Percentiles rank a stretch among this genome's conserved stretches.
phyloP scores from a whole-genome alignment of 37 sponge, comb jelly and placozoan genomes.

The Bolinopsis microptera region DNA sequence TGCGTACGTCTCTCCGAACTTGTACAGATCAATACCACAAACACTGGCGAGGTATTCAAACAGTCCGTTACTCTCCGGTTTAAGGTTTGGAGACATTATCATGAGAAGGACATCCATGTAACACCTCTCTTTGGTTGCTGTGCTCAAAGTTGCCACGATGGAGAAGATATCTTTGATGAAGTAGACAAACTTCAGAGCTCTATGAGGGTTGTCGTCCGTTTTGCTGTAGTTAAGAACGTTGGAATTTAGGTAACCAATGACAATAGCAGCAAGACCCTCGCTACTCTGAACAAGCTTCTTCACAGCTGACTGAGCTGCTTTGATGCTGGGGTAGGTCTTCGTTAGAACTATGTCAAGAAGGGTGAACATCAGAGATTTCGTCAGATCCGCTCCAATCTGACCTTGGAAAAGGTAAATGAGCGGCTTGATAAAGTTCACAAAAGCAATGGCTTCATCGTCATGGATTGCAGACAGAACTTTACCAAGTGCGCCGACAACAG shows the following conservation, averaged over 20 bases:
- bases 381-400: background rate
- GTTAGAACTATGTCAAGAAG: background rate
- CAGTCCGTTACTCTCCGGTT: background rate
- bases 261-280: background rate
- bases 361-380: background rate
- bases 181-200: background rate
- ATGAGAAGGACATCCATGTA: background rate
- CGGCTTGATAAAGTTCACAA: background rate
- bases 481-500: background rate
- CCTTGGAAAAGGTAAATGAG: background rate
- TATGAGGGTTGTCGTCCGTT: constrained; percentile 20
- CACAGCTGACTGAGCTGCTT: background rate
- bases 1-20: background rate
- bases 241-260: background rate
- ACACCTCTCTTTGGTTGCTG: background rate
- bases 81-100: background rate
- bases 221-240: background rate
- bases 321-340: background rate
- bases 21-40: constrained; percentile 27
- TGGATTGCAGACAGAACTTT: background rate
- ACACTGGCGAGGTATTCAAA: background rate
- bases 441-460: constrained; percentile 17
- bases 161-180: background rate
- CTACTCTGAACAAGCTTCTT: background rate
- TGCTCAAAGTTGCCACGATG: background rate